These are phyloP conservation scores for Pandemis heparana DNA, from an alignment of 2,888 invertebrate genomes.

Conservation along the genomic window DNA sequence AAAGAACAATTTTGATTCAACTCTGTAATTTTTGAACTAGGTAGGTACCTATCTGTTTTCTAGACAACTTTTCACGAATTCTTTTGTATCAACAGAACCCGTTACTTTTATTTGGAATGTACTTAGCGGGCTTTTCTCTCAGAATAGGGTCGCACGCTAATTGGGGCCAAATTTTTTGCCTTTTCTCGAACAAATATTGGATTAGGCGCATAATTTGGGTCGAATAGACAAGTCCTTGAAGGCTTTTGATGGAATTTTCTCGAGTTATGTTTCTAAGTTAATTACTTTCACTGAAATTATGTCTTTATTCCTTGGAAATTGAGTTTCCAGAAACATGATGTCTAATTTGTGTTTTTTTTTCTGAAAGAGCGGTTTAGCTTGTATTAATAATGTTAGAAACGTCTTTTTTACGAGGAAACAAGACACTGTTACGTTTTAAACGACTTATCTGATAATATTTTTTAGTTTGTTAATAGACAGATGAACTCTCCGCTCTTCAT, in stretches of 20 bases:
- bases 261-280: slow-evolving; percentile 42
- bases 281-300: slow-evolving; percentile 39
- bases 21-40: too few species aligned
- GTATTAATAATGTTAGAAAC: neutral
- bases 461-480: neutral
- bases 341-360: slow-evolving; percentile 23
- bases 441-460: neutral
- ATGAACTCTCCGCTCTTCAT: too few species aligned
- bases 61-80: neutral
- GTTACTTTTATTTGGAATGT: neutral
- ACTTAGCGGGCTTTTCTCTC: slow-evolving; percentile 63
- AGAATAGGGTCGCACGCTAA: slow-evolving; percentile 80
- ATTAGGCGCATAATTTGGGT: slow-evolving; percentile 78
- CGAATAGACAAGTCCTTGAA: slow-evolving; percentile 74
- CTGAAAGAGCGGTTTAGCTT: slow-evolving; percentile 5
- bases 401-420: neutral
- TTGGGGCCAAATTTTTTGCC: slow-evolving; percentile 76
- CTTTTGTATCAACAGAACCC: slow-evolving; percentile 20
- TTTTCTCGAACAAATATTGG: slow-evolving; percentile 78
- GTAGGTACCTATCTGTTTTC: too few species aligned
- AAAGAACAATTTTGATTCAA: too few species aligned
- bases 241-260: slow-evolving; percentile 62
- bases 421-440: neutral
- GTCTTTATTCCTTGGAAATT: slow-evolving; percentile 29
- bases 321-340: slow-evolving; percentile 31